phyloP scores from a whole-genome alignment of 1,140 invertebrate species.

The Drosophila lacertosa region DNA sequence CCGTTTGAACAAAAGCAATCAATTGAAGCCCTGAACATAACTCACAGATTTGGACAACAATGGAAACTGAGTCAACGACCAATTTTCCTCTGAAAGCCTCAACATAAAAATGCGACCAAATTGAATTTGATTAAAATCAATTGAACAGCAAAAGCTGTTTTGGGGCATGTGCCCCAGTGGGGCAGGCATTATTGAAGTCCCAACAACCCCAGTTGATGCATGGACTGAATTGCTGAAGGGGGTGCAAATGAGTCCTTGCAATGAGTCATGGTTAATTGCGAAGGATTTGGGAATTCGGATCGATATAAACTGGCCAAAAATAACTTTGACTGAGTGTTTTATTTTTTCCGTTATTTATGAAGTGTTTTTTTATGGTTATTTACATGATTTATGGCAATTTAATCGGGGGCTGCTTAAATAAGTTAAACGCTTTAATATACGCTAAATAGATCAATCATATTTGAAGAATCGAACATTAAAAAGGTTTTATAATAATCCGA shows the following conservation, averaged over 20 bases:
- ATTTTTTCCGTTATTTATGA: background rate
- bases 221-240: too few species aligned
- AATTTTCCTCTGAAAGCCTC: background rate
- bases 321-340: background rate
- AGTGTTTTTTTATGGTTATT: too few species aligned
- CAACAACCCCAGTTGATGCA: too few species aligned
- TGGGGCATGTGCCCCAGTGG: background rate
- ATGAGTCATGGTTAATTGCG: conserved; percentile 36
- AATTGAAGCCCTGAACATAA: too few species aligned
- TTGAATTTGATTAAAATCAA: conserved; percentile 82
- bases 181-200: too few species aligned
- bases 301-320: conserved; percentile 21
- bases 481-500: too few species aligned
- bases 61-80: conserved; percentile 41
- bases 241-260: background rate
- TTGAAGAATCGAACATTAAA: too few species aligned
- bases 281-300: conserved; percentile 29
- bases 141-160: conserved; percentile 44
- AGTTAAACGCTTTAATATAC: too few species aligned
- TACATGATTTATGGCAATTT: too few species aligned
- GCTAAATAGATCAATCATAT: too few species aligned
- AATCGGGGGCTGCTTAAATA: too few species aligned
- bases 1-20: background rate
- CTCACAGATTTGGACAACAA: conserved; percentile 4
- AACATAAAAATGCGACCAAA: conserved; percentile 52